phyloP scores from a whole-genome alignment of 2,113 vertebrate species.

The Scartelaos histophorus region DNA sequence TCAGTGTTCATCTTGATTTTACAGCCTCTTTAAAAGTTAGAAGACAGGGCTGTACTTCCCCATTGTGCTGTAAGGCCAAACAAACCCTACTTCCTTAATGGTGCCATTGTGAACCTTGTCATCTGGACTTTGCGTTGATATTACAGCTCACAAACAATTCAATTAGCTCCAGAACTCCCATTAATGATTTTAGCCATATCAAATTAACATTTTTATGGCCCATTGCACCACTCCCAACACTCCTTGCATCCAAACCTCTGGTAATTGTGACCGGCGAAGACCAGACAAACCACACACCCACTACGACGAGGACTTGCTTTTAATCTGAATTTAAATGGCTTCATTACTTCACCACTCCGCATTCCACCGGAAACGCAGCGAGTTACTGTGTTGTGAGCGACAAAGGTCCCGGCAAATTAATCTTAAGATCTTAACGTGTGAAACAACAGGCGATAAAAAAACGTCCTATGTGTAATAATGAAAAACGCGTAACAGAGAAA shows the following conservation, averaged over 20 bases:
- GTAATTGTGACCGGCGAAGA: conserved; percentile 29
- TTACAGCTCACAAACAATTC: conserved; percentile 50
- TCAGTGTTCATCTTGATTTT: not conserved
- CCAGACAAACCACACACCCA: conserved; percentile 32
- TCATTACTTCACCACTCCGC: conserved; percentile 61
- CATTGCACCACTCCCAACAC: conserved; percentile 41
- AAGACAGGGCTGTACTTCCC: conserved; percentile 14
- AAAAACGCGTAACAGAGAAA: conserved; percentile 11
- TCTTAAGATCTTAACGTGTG: conserved; percentile 48
- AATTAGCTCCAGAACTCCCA: conserved; percentile 57
- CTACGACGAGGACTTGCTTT: conserved; percentile 34
- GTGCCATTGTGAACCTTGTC: not conserved
- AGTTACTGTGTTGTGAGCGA: conserved; percentile 19
- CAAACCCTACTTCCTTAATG: conserved; percentile 34
- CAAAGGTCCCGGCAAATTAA: conserved; percentile 32
- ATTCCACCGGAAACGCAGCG: conserved; percentile 36
- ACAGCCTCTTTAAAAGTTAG: conserved; percentile 7
- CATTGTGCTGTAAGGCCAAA: not conserved
- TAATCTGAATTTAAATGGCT: conserved; percentile 72
- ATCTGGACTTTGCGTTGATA: conserved; percentile 8
- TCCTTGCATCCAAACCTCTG: conserved; percentile 46
- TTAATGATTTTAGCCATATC: conserved; percentile 61
- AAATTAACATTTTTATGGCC: conserved; percentile 67
- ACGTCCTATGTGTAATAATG: not conserved
- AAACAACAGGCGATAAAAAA: conserved; percentile 29